Percentiles rank a stretch among this genome's conserved stretches.
phyloP scores from a whole-genome alignment of 2,113 vertebrate species.

The Carassius gibelio region DNA sequence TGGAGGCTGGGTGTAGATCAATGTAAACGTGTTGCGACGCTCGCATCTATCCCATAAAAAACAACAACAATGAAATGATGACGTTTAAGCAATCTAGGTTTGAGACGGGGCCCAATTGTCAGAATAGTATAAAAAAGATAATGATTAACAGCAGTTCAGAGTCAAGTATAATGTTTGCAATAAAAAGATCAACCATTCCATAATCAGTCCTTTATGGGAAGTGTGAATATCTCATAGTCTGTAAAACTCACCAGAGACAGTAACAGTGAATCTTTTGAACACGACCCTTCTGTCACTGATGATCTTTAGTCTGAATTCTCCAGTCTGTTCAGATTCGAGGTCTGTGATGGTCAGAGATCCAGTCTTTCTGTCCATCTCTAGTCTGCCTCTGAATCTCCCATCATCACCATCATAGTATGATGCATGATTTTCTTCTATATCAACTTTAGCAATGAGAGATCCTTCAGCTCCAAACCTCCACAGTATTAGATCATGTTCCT shows the following conservation, averaged over 20 bases:
- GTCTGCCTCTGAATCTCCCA: background rate
- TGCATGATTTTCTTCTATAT: background rate
- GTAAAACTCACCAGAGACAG: background rate
- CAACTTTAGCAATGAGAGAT: background rate
- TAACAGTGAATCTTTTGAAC: background rate
- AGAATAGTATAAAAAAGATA: too few species aligned
- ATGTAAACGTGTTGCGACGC: too few species aligned
- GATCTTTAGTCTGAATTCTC: conserved; percentile 7
- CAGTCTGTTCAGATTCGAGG: background rate
- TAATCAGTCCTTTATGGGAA: too few species aligned
- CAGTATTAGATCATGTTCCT: background rate
- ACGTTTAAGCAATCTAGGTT: too few species aligned
- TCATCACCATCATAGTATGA: background rate
- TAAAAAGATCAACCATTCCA: too few species aligned
- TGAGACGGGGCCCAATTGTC: too few species aligned
- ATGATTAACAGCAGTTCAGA: too few species aligned
- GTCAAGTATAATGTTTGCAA: too few species aligned
- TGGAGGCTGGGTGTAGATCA: too few species aligned
- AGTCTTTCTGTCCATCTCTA: background rate
- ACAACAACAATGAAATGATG: too few species aligned
- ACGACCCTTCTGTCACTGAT: background rate
- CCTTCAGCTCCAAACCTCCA: conserved; percentile 8
- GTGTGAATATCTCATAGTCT: too few species aligned
- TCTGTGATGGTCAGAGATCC: background rate
- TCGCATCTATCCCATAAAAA: too few species aligned